Percentiles rank a stretch among this genome's conserved stretches.
phyloP scores from a whole-genome alignment of 2,888 invertebrate species.

The Operophtera brumata region DNA sequence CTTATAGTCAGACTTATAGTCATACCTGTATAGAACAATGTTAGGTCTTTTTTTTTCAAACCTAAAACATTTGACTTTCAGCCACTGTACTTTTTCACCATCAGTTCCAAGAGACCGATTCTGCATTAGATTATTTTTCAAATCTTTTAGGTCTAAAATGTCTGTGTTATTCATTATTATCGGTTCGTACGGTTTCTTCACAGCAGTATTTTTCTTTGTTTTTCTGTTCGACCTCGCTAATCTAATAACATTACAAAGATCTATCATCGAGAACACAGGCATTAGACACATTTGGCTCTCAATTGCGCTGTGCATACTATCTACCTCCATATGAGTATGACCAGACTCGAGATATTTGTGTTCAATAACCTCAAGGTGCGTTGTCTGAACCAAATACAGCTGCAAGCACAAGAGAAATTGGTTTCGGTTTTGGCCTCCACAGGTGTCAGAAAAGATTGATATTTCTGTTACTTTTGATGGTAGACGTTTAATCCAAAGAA shows the following conservation, averaged over 20 bases:
- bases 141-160: slow-evolving; percentile 2
- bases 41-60: slow-evolving; percentile 1
- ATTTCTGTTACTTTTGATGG: slow-evolving; percentile 3
- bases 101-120: background rate
- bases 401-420: slow-evolving; percentile 3
- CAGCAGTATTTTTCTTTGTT: background rate
- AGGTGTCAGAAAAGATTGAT: slow-evolving; percentile 7
- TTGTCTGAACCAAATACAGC: slow-evolving; percentile 8
- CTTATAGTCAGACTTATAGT: background rate
- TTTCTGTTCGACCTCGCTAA: slow-evolving; percentile 9
- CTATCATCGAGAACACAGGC: slow-evolving; percentile 9
- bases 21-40: slow-evolving; percentile 1
- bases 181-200: slow-evolving; percentile 2
- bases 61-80: slow-evolving; percentile 4
- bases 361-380: background rate
- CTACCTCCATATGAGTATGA: slow-evolving; percentile 10
- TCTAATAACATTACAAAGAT: slow-evolving; percentile 10
- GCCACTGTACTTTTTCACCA: slow-evolving; percentile 3
- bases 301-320: slow-evolving; percentile 10
- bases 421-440: slow-evolving; percentile 4
- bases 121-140: background rate
- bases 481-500: slow-evolving; percentile 13
- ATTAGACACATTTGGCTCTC: slow-evolving; percentile 6
- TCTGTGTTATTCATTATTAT: slow-evolving; percentile 2
- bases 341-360: background rate